Evolutionary conservation across 2,113 vertebrate genomes (phyloP).

Genomic region (Pongo abelii): DNA sequence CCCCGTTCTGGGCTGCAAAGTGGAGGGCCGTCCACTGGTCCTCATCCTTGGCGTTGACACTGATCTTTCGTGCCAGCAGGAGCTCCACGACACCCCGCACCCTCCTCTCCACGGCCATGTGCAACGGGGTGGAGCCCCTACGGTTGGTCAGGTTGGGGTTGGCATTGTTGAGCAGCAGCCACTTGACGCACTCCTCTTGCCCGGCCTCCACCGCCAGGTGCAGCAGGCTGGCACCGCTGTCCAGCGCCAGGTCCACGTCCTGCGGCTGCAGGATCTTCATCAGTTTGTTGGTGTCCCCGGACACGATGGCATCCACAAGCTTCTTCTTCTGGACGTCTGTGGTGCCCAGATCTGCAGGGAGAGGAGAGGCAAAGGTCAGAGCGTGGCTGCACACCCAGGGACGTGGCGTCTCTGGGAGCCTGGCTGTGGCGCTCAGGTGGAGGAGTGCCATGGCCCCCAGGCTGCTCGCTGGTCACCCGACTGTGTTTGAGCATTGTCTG

Average conservation of each 20-base stretch:
- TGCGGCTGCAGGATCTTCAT: slow-evolving; percentile 99
- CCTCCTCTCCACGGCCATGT: slow-evolving; percentile 92
- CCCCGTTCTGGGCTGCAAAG: slow-evolving; percentile 94
- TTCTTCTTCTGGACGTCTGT: slow-evolving; percentile 94
- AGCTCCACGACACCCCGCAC: slow-evolving; percentile 91
- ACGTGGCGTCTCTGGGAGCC: rapidly evolving
- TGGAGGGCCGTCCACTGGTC: slow-evolving; percentile 98
- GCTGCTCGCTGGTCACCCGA: rapidly evolving
- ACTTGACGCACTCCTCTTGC: slow-evolving; percentile 97
- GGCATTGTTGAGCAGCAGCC: slow-evolving; percentile 95
- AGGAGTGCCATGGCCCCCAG: background rate
- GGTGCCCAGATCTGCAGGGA: slow-evolving; percentile 87
- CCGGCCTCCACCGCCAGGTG: slow-evolving; percentile 91
- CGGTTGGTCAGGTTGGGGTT: slow-evolving; percentile 91
- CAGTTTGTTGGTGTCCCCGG: slow-evolving; percentile 92
- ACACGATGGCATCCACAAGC: slow-evolving; percentile 92
- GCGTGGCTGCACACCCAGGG: rapidly evolving
- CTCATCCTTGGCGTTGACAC: slow-evolving; percentile 94
- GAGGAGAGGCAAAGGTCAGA: background rate
- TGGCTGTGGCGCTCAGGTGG: background rate
- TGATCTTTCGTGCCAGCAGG: slow-evolving; percentile 92
- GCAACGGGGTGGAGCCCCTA: slow-evolving; percentile 92
- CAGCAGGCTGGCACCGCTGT: slow-evolving; percentile 91
- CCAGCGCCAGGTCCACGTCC: slow-evolving; percentile 94
- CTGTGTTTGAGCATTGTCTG: background rate